Conservation (phyloP, 2,797 vertebrate genomes). For the Hippocampus kuda region DNA sequence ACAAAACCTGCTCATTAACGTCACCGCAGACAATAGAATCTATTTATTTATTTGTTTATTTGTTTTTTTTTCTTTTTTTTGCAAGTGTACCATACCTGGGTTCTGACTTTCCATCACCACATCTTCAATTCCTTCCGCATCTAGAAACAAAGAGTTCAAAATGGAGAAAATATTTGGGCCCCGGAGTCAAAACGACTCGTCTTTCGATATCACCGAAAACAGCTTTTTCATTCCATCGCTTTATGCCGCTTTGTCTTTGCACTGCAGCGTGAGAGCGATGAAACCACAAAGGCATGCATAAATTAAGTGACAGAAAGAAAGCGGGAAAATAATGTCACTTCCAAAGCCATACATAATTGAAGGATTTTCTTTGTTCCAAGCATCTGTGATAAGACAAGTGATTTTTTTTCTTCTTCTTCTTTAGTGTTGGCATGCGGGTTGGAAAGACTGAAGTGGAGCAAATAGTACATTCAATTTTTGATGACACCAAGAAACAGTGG, state of each 20-base stretch:
- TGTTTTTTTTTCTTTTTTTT: not conserved
- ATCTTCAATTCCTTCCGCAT: slow-evolving; percentile 31
- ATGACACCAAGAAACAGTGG: slow-evolving; percentile 46
- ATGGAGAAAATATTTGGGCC: slow-evolving; percentile 10
- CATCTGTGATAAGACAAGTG: slow-evolving; percentile 57
- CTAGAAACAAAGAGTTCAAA: slow-evolving; percentile 31
- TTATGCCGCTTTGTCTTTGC: slow-evolving; percentile 56
- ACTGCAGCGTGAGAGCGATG: slow-evolving; percentile 53
- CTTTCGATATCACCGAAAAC: slow-evolving; percentile 58
- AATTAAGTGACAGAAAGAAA: slow-evolving; percentile 58
- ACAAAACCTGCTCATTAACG: slow-evolving; percentile 17
- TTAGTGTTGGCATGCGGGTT: slow-evolving; percentile 29
- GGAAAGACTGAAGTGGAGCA: slow-evolving; percentile 44
- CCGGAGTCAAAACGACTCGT: slow-evolving; percentile 34
- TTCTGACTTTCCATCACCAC: slow-evolving; percentile 57
- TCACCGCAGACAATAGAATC: not conserved
- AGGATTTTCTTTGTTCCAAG: slow-evolving; percentile 58
- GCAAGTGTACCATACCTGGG: slow-evolving; percentile 42
- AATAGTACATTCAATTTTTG: slow-evolving; percentile 52
- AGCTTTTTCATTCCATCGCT: slow-evolving; percentile 51
- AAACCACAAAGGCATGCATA: slow-evolving; percentile 64
- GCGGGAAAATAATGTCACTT: slow-evolving; percentile 57
- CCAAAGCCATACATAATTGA: slow-evolving; percentile 66
- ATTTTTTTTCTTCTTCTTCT: slow-evolving; percentile 42
- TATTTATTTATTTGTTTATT: no score